A percentile compares a stretch with the other conserved stretches of the same genome.
Conservation (phyloP, 2,113 vertebrate genomes). For the Lota lota region DNA sequence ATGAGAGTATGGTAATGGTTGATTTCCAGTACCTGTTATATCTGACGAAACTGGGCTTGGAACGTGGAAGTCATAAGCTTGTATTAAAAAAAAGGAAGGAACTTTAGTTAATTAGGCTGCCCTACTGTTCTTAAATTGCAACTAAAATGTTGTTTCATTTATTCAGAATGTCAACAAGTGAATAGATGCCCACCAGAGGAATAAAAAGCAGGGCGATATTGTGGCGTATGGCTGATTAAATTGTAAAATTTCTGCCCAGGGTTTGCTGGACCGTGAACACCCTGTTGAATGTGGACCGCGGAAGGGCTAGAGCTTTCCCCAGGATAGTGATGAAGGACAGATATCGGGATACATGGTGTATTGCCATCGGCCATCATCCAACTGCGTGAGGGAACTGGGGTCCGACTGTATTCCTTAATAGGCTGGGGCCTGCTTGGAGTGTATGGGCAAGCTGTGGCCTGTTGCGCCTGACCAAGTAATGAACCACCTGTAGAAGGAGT, state of each 20-base stretch:
- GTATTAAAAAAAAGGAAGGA: slow-evolving; percentile 30
- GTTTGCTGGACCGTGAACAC: slow-evolving; percentile 40
- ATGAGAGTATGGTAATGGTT: slow-evolving; percentile 47
- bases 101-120: not conserved
- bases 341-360: slow-evolving; percentile 50
- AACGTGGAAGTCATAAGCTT: slow-evolving; percentile 53
- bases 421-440: slow-evolving; percentile 37
- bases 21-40: slow-evolving; percentile 43
- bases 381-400: slow-evolving; percentile 62
- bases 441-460: slow-evolving; percentile 57
- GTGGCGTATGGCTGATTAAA: slow-evolving; percentile 50
- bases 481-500: slow-evolving; percentile 39
- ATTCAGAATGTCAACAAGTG: not conserved
- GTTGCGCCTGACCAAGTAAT: slow-evolving; percentile 54
- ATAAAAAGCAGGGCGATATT: slow-evolving; percentile 65
- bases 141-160: not conserved
- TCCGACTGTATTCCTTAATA: slow-evolving; percentile 52
- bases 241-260: slow-evolving; percentile 51
- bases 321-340: slow-evolving; percentile 51
- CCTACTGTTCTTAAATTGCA: not conserved
- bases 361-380: slow-evolving; percentile 65
- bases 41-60: slow-evolving; percentile 49
- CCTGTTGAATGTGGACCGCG: slow-evolving; percentile 57
- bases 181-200: slow-evolving; percentile 62
- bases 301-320: slow-evolving; percentile 53